Percentiles rank a stretch among this genome's conserved stretches.
These are phyloP conservation scores for Antrozous pallidus DNA, from an alignment of 2,797 vertebrate species.

Conservation along the genomic window DNA sequence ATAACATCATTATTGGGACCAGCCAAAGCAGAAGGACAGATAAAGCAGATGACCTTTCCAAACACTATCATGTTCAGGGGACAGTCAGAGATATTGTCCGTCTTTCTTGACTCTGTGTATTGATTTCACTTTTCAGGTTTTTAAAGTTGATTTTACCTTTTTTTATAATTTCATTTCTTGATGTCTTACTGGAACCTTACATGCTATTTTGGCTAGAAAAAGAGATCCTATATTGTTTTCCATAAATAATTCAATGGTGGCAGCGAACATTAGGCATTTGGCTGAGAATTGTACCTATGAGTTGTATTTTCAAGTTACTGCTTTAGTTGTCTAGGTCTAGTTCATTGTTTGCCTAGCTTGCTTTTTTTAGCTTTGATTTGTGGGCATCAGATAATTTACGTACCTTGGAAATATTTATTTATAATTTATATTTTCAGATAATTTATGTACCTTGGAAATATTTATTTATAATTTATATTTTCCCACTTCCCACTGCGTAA, in stretches of 20 bases:
- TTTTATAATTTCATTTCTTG: neutral
- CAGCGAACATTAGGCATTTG: neutral
- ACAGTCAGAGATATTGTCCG: neutral
- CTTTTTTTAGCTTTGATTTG: neutral
- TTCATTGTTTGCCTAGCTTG: neutral
- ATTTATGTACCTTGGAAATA: neutral
- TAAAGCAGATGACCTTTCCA: neutral
- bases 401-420: neutral
- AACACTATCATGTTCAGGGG: neutral
- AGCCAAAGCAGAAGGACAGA: neutral
- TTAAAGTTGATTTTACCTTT: neutral
- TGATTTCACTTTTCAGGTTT: neutral
- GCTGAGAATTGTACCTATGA: neutral
- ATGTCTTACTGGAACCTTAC: neutral
- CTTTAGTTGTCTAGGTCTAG: neutral
- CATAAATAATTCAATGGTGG: neutral
- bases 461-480: neutral
- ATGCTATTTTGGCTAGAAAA: neutral
- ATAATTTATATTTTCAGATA: neutral
- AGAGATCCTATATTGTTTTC: neutral
- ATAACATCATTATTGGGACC: neutral
- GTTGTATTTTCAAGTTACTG: neutral
- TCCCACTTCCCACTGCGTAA: neutral
- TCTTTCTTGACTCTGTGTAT: neutral
- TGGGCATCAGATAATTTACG: neutral